Conservation (phyloP, 2,888 invertebrate species). For the Sylvicola cinctus region DNA sequence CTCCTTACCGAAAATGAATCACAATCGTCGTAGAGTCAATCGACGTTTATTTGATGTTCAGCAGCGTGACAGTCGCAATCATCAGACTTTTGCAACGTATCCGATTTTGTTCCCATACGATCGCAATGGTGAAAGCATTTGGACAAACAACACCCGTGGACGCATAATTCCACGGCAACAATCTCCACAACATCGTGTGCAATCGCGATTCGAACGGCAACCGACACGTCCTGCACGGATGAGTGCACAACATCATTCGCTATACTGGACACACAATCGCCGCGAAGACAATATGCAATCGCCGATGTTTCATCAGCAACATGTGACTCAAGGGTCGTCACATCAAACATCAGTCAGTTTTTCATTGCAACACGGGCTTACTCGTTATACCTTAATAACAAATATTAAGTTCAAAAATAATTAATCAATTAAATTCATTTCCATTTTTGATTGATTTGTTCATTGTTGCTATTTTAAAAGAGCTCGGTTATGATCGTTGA, state of each 20-base stretch:
- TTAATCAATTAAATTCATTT: too few species aligned
- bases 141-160: conserved; percentile 11
- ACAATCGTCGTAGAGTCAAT: too few species aligned
- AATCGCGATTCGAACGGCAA: neutral
- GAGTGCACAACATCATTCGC: conserved; percentile 24
- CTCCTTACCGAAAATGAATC: too few species aligned
- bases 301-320: conserved; percentile 9
- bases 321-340: conserved; percentile 16
- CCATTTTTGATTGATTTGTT: too few species aligned
- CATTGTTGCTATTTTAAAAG: too few species aligned
- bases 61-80: too few species aligned
- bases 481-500: too few species aligned
- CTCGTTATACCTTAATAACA: too few species aligned
- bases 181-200: neutral
- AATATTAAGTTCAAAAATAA: too few species aligned
- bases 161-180: conserved; percentile 11
- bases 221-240: conserved; percentile 13
- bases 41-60: too few species aligned
- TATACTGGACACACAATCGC: conserved; percentile 16
- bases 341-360: conserved; percentile 29
- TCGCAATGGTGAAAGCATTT: conserved; percentile 16
- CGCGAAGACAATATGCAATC: conserved; percentile 10
- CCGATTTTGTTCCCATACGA: conserved; percentile 23
- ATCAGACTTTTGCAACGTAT: too few species aligned
- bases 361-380: conserved; percentile 28